Conservation (phyloP, 2,113 vertebrate genomes). For the Hippocampus barbouri region DNA sequence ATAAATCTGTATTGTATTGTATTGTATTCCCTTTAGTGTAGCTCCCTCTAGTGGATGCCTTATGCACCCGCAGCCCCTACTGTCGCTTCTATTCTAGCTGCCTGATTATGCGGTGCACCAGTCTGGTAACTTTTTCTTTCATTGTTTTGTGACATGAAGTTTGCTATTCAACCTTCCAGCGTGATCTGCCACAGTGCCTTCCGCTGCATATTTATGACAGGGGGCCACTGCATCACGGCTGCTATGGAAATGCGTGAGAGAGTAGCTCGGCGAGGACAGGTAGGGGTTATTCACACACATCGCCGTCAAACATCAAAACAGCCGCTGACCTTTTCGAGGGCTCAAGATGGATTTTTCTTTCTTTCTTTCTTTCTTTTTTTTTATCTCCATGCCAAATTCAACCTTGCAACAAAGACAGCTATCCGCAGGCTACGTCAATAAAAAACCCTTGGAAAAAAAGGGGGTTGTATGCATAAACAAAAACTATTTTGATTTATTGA, state of each 20-base stretch:
- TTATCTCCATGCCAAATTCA: constrained; percentile 49
- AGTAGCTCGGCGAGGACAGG: constrained; percentile 36
- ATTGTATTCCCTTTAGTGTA: too few species aligned
- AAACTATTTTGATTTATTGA: constrained; percentile 33
- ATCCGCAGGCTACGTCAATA: constrained; percentile 11
- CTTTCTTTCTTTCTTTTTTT: constrained; percentile 3
- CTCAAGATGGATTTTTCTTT: constrained; percentile 31
- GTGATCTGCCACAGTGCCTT: not conserved
- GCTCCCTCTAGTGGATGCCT: too few species aligned
- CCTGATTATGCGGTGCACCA: too few species aligned
- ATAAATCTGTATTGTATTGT: too few species aligned
- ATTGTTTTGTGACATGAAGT: not conserved
- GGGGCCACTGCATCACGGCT: constrained; percentile 27
- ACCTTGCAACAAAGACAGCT: constrained; percentile 25
- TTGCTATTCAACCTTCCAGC: not conserved
- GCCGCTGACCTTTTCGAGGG: constrained; percentile 48
- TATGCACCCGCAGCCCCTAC: too few species aligned
- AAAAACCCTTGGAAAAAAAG: not conserved
- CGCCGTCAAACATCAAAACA: constrained; percentile 55
- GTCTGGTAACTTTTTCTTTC: not conserved
- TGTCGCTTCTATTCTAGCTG: too few species aligned
- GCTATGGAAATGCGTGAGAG: constrained; percentile 35
- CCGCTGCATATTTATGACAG: constrained; percentile 31
- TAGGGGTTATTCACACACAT: constrained; percentile 38
- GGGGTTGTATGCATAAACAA: constrained; percentile 26